Evolutionary conservation across 2,113 vertebrate genomes (phyloP), one percentile per base, ranked within the genome.

Genomic region (Myrmecophaga tridactyla): DNA sequence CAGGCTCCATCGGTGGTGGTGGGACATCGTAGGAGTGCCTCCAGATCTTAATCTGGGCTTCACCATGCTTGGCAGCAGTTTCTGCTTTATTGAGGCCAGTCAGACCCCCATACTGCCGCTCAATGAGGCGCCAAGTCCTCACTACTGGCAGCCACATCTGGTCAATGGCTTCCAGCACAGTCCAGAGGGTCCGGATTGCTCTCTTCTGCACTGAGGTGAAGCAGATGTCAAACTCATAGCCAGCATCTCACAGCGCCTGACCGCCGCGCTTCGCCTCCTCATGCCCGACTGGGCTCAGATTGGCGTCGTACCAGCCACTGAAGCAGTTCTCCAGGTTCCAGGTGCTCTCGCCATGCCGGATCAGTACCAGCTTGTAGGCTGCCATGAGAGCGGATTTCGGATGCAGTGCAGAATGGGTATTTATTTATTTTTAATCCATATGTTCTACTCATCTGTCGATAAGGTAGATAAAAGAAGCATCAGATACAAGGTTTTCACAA

Each of bases 301-400:
- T 99, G 0, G 99, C 99, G 60, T 99, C 99, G 94, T 99, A 99
- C 99, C 99, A 99, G 1, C 99, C 99, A 95, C 99, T 99, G 97
- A 99, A 99, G 65, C 99, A 99, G 97, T 99, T 99, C 97, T 99
- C 99, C 92, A 99, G 98, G 97, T 99, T 99, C 99, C 99, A 99
- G 96, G 98, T 97, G 98, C 99, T 99, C 98, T 99, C 99, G 21
- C 99, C 99, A 48, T 99, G 99, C 86, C 99, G 99, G 96, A 99
- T 98, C 86, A 99, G 98, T 46, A 99, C 99, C 51, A 99, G 98
- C 43, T 99, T 99, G 94, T 99, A 99, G 0, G 99, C 99, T 9
- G 99, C 99, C 99, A 99, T 99, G 31, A 87, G 86, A 93, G 93
- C 81, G 81, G 18, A 72, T 10, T 8, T 9, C 0, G n/a, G 20